Evolutionary conservation across 2,113 vertebrate genomes (phyloP).

Genomic region (Poeciliopsis retropinna): DNA sequence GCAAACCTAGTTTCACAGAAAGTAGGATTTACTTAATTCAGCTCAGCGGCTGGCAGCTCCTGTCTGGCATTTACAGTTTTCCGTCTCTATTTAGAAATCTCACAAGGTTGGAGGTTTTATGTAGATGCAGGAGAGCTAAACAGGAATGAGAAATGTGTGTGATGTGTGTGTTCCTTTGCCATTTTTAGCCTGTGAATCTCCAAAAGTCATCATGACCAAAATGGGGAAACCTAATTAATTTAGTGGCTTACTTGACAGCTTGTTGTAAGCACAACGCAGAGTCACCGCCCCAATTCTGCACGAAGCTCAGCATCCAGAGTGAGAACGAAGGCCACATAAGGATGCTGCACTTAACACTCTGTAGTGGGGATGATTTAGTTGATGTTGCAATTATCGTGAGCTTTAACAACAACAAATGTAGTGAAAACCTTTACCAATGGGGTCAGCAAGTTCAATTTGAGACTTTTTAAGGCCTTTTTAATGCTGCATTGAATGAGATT

Average conservation of each 20-base stretch:
- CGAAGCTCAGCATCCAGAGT: slow-evolving; percentile 19
- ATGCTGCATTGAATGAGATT: no score
- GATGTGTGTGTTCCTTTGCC: slow-evolving; percentile 2
- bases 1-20: neutral
- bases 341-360: slow-evolving; percentile 36
- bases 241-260: slow-evolving; percentile 46
- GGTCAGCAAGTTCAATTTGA: no score
- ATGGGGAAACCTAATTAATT: slow-evolving; percentile 72
- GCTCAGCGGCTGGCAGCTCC: slow-evolving; percentile 25
- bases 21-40: slow-evolving; percentile 19
- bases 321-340: slow-evolving; percentile 46
- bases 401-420: neutral
- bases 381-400: slow-evolving; percentile 5
- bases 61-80: slow-evolving; percentile 39
- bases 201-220: slow-evolving; percentile 68
- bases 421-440: no score
- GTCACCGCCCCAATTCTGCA: slow-evolving; percentile 32
- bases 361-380: slow-evolving; percentile 4
- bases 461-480: no score
- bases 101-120: neutral
- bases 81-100: slow-evolving; percentile 42
- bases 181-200: slow-evolving; percentile 30
- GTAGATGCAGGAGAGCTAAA: slow-evolving; percentile 10
- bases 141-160: slow-evolving; percentile 1
- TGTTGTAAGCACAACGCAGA: slow-evolving; percentile 48